Evolutionary conservation across 2,888 invertebrate species (phyloP).

Genomic region (Scrobipalpa atriplicella): DNA sequence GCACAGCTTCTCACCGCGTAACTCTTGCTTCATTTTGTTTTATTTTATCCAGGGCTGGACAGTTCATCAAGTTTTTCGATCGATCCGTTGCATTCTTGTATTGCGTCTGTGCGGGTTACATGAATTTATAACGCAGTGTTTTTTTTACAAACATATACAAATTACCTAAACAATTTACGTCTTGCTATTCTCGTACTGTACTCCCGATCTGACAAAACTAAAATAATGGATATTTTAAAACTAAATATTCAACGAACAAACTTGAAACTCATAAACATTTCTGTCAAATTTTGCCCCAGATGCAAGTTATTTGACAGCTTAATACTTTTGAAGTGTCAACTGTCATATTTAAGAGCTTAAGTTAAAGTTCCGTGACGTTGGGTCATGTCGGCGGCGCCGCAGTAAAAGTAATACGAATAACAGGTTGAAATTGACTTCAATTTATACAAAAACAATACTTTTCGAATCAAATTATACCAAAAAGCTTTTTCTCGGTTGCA

Average conservation of each 20-base stretch:
- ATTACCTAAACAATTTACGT: too few relatives aligned
- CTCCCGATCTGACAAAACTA: too few relatives aligned
- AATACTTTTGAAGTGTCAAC: conserved; percentile 13
- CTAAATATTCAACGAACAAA: neutral
- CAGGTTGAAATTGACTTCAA: conserved; percentile 6
- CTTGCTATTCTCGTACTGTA: too few relatives aligned
- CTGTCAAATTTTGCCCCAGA: neutral
- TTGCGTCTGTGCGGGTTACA: too few relatives aligned
- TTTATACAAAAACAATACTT: neutral
- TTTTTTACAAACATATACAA: too few relatives aligned
- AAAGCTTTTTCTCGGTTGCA: neutral
- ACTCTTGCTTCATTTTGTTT: conserved; percentile 58
- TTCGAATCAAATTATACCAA: neutral
- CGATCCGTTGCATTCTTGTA: conserved; percentile 33
- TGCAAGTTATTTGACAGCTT: neutral
- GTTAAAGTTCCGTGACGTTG: neutral
- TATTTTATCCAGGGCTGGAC: conserved; percentile 38
- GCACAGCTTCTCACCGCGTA: conserved; percentile 48
- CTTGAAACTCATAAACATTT: neutral
- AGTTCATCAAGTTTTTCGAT: conserved; percentile 58
- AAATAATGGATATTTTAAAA: neutral
- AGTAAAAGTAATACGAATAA: neutral
- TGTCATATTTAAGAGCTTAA: conserved; percentile 6
- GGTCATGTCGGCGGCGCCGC: conserved; percentile 11
- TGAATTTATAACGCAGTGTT: too few relatives aligned